Base-by-base conservation (phyloP, 2,888 invertebrate species). In the Epiperipatus broadwayi region DNA sequence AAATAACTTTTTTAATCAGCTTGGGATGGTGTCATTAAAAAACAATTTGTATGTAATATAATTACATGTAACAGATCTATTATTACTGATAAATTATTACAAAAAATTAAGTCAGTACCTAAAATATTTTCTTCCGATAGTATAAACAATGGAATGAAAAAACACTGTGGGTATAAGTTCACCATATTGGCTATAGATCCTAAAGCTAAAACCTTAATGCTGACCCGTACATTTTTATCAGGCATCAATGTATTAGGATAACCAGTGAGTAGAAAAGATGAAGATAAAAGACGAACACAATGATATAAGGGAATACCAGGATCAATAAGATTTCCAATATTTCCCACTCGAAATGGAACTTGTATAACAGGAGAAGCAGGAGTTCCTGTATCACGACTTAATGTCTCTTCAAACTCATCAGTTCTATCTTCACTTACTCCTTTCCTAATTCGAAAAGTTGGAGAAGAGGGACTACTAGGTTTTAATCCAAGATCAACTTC, bases 191-290 rank as follows among this genome's bases (percentile, higher is more conserved):
- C 72, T 16, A 91, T 57, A 53, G 84, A 85, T 38, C 71, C 71
- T 15, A 91, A 55, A 0, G 87, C 80, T 25, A 89, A 69, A 5
- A 80, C 75, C 60, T 91, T 89, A 1, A 87, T 78, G 41, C 89
- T 89, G 21, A 93, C 84, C 22, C 91, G 68, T 22, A 80, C 74
- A 16, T 64, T 63, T 56, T 71, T 69, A 54, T 89, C 89, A 2
- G 76, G 61, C 45, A 78, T 71, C 34, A 75, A 53, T 3, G 66
- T 63, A 4, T 71, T 70, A 37, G 60, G 55, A 37, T 40, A 62
- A 0, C 78, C 79, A 10, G 71, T 67, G 20, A 84, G 57, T 18
- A 85, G 61, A 55, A 80, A 84, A 40, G 71, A 69, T 7, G 74
- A 73, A 12, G 70, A 68, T 3, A 85, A 58, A 41, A 78, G 65